Conservation (phyloP, 2,113 vertebrate genomes). For the Lichenostomus cassidix region DNA sequence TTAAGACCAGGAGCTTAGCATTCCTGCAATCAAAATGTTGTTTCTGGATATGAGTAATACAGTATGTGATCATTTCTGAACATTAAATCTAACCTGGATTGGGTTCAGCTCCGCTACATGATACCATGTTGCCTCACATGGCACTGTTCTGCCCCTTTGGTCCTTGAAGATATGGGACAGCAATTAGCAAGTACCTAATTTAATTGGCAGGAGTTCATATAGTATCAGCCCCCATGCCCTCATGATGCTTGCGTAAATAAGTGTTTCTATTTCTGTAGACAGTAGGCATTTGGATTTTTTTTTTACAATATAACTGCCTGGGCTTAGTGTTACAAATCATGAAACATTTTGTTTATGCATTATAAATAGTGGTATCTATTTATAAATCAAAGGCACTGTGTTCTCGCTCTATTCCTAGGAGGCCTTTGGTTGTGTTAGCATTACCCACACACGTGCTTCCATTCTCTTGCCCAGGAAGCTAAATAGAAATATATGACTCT, state of each 20-base stretch:
- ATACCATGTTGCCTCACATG: slow-evolving; percentile 9
- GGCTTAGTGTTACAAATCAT: slow-evolving; percentile 57
- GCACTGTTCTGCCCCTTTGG: slow-evolving; percentile 1
- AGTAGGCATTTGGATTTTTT: background rate
- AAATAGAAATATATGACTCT: slow-evolving; percentile 17
- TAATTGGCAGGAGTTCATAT: slow-evolving; percentile 25
- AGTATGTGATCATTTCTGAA: slow-evolving; percentile 49
- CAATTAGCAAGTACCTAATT: slow-evolving; percentile 38
- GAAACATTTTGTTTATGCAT: slow-evolving; percentile 68
- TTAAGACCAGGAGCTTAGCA: slow-evolving; percentile 66
- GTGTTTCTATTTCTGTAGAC: slow-evolving; percentile 49
- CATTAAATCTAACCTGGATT: slow-evolving; percentile 59
- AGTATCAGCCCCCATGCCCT: background rate
- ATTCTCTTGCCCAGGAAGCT: slow-evolving; percentile 36
- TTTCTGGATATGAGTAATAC: slow-evolving; percentile 45
- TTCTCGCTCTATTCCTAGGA: slow-evolving; percentile 48
- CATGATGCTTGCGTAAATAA: slow-evolving; percentile 40
- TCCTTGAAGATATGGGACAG: slow-evolving; percentile 48
- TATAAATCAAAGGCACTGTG: slow-evolving; percentile 61
- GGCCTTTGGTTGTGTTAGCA: slow-evolving; percentile 32
- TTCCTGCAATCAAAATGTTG: slow-evolving; percentile 74
- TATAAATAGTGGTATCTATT: slow-evolving; percentile 69
- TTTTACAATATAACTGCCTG: slow-evolving; percentile 14
- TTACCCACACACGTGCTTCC: slow-evolving; percentile 21
- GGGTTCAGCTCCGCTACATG: slow-evolving; percentile 39